These are phyloP conservation scores for Calypte anna DNA, from an alignment of 2,113 vertebrate species.

Conservation along the genomic window DNA sequence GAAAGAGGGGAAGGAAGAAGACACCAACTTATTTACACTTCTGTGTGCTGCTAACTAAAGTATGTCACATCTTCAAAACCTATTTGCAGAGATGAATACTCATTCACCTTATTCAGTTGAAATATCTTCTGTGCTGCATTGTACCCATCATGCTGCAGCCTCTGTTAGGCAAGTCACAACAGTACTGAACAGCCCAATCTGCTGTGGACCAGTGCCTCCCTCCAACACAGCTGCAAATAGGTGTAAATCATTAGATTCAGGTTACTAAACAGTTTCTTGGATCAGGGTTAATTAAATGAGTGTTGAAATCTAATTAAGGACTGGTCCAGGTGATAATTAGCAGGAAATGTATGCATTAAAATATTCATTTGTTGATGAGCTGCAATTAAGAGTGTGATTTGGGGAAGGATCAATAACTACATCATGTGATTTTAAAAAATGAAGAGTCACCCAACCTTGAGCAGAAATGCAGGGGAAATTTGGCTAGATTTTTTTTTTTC, in stretches of 20 bases:
- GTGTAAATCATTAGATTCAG: conserved; percentile 64
- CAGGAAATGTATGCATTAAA: conserved; percentile 80
- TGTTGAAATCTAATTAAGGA: conserved; percentile 76
- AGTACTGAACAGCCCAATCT: background rate
- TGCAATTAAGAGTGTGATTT: conserved; percentile 75
- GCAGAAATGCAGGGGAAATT: conserved; percentile 1
- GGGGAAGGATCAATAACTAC: conserved; percentile 71
- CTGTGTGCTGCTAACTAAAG: background rate
- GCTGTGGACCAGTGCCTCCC: background rate
- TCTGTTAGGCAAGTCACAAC: background rate
- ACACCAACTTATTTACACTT: background rate
- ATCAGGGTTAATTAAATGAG: conserved; percentile 78
- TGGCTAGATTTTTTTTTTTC: background rate
- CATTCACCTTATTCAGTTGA: background rate
- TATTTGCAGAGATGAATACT: background rate
- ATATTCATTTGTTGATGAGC: conserved; percentile 77
- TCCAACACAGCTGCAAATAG: conserved; percentile 44
- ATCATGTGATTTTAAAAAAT: conserved; percentile 41
- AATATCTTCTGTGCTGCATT: background rate
- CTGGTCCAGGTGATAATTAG: conserved; percentile 71
- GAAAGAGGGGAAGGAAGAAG: background rate
- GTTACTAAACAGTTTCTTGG: conserved; percentile 64
- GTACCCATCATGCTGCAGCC: background rate
- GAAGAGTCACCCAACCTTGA: conserved; percentile 24
- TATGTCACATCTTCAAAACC: background rate